Evolutionary conservation across 2,113 vertebrate genomes (phyloP).

Genomic region (Psittacula cyanocephala): DNA sequence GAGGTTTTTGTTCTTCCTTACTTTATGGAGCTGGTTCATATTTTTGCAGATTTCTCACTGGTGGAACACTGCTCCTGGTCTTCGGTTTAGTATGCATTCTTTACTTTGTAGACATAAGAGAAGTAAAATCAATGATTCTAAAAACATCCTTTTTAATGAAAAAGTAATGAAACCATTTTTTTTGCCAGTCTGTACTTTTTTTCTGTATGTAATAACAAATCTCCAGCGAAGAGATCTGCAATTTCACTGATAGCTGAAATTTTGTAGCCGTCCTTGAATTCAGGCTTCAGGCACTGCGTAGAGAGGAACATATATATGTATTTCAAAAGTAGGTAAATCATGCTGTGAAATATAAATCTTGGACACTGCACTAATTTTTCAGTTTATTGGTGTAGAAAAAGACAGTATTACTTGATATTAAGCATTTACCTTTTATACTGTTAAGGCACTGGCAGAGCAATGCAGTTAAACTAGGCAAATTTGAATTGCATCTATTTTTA

Average conservation of each 20-base stretch:
- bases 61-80: background rate
- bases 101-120: background rate
- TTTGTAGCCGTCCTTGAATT: background rate
- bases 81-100: background rate
- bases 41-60: background rate
- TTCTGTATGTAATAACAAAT: background rate
- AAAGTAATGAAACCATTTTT: background rate
- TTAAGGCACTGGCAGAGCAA: background rate
- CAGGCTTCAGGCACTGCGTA: background rate
- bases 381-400: background rate
- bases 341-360: background rate
- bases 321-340: background rate
- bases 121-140: background rate
- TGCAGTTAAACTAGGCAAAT: background rate
- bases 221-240: background rate
- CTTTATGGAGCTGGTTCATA: background rate
- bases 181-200: background rate
- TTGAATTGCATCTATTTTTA: background rate
- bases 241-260: background rate
- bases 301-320: background rate
- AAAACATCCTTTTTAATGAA: background rate
- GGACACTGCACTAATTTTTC: background rate
- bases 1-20: background rate
- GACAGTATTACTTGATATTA: background rate
- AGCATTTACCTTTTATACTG: background rate